Base-by-base conservation (phyloP, 1,140 invertebrate species). In the Brachionus plicatilis region DNA sequence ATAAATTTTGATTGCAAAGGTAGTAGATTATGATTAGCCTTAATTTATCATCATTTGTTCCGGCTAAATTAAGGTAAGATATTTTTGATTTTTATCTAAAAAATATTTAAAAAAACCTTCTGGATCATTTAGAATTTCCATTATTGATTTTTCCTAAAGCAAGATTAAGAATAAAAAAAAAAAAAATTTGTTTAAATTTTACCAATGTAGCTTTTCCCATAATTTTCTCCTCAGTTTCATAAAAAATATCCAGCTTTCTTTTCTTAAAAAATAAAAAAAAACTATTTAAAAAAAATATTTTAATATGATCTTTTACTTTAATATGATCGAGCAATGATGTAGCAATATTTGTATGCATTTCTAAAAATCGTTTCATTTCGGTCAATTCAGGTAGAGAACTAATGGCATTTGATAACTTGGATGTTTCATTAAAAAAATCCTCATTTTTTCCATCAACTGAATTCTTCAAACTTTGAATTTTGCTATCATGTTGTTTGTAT, bases 311-410 rank as follows among this genome's bases (percentile, higher is more conserved):
- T 24, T 1, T 20, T 84, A 88, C 87, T 85, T 91, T 98, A 29
- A 99, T 98, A 66, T 92, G 93, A 89, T 97, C 95, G 33, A 98
- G 90, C 85, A 98, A 94, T 17, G 94, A 93, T 86, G 96, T 99
- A 8, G 97, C 97, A 86, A 99, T 94, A 85, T 95, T 97, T 11
- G 96, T 99, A 88, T 99, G 98, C 93, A 98, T 96, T 88, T 99
- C 97, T 86, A 99, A 97, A 7, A 99, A 91, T 68, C 95, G 91
- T 89, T 99, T 99, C 91, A 95, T 97, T 90, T 99, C 96, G 87
- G 99, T 92, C 3, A 99, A 91, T 88, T 99, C 95, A 14, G 97
- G 97, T 85, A 99, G 91, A 5, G 95, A 96, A 89, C 91, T 91
- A 47, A 98, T 95, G 65, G 97, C 96, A 85, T 93, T 95, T 5